Evolutionary conservation across 2,113 vertebrate species (phyloP).

Genomic region (Gavialis gangeticus): DNA sequence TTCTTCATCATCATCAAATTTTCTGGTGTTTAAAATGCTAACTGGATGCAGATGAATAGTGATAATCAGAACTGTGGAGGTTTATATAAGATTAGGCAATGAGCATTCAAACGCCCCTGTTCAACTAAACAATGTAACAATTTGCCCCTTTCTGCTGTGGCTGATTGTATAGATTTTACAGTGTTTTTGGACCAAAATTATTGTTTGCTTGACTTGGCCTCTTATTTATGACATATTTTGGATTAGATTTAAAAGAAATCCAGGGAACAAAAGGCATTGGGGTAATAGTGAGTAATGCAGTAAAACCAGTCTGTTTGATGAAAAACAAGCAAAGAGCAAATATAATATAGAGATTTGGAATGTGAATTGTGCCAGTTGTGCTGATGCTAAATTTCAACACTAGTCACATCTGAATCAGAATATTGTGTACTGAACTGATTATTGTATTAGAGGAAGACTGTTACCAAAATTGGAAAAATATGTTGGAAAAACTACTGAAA

Average conservation of each 20-base stretch:
- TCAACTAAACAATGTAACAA: background rate
- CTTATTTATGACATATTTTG: background rate
- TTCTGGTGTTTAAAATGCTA: too few relatives aligned
- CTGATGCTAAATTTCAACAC: slow-evolving; percentile 7
- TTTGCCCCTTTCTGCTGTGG: background rate
- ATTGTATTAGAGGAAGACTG: slow-evolving; percentile 11
- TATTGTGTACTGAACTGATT: slow-evolving; percentile 23
- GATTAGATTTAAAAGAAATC: background rate
- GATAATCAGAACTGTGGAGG: background rate
- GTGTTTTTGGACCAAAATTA: background rate
- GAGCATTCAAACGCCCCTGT: background rate
- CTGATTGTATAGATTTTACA: background rate
- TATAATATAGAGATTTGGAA: slow-evolving; percentile 27
- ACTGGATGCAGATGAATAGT: background rate
- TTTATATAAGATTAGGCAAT: background rate
- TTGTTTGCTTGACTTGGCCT: background rate
- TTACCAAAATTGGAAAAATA: background rate
- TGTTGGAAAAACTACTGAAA: slow-evolving; percentile 1
- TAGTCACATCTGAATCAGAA: slow-evolving; percentile 26
- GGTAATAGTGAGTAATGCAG: background rate
- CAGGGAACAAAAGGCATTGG: background rate
- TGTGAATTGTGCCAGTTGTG: background rate
- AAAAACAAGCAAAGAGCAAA: background rate
- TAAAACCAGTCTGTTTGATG: background rate
- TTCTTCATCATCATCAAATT: too few relatives aligned